Conservation (phyloP, 2,113 vertebrate species). For the Lepus americanus region DNA sequence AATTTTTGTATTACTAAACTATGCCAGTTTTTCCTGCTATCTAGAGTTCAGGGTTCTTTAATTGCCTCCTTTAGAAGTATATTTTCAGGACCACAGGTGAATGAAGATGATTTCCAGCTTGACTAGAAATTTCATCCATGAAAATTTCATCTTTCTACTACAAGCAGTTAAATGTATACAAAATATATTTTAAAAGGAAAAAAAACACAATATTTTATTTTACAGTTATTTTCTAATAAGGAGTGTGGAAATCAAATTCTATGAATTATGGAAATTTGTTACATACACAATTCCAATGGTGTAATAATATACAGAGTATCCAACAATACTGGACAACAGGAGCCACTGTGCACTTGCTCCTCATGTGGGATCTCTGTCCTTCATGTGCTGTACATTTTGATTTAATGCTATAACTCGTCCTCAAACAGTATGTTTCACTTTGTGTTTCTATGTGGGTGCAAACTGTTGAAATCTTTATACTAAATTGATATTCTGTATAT, state of each 20-base stretch:
- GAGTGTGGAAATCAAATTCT: not conserved
- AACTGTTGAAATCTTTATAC: too few species aligned
- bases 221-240: not conserved
- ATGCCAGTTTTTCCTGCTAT: not conserved
- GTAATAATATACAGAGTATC: not conserved
- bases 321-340: too few species aligned
- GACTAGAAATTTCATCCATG: slow-evolving; percentile 38
- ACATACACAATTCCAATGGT: not conserved
- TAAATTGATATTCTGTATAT: too few species aligned
- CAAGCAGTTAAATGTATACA: not conserved
- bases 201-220: not conserved
- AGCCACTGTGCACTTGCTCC: too few species aligned
- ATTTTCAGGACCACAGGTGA: slow-evolving; percentile 21
- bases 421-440: too few species aligned
- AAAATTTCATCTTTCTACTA: not conserved
- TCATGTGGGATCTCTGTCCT: too few species aligned
- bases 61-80: not conserved
- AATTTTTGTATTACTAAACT: slow-evolving; percentile 58
- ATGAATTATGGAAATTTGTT: not conserved
- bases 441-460: too few species aligned
- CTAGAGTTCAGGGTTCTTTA: not conserved
- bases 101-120: slow-evolving; percentile 23
- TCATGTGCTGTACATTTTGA: too few species aligned
- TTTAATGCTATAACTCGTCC: too few species aligned
- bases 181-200: slow-evolving; percentile 11